Evolutionary conservation across 2,797 vertebrate genomes (phyloP).

Genomic region (Sebastes vulpes): DNA sequence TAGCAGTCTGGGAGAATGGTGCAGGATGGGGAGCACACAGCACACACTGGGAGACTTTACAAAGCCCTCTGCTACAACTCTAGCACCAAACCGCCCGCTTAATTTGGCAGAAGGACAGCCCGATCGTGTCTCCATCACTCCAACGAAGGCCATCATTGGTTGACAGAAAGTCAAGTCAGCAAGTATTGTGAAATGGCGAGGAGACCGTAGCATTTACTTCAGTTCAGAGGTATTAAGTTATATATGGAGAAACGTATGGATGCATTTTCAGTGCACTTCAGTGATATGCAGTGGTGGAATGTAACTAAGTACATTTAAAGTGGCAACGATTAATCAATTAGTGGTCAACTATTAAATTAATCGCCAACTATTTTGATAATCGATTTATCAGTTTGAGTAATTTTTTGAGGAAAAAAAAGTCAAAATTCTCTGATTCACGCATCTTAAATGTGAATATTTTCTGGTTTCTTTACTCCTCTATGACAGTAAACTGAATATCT

Average conservation of each 20-base stretch:
- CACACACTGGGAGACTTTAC: slow-evolving; percentile 25
- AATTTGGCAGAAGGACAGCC: slow-evolving; percentile 32
- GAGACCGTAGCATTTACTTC: background rate
- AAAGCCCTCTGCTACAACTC: slow-evolving; percentile 23
- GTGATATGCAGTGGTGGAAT: background rate
- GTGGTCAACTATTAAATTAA: too few species aligned
- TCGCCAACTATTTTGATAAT: too few species aligned
- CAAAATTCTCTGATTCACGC: too few species aligned
- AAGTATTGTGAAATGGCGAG: background rate
- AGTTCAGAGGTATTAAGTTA: background rate
- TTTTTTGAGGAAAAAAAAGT: too few species aligned
- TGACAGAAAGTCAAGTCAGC: slow-evolving; percentile 42
- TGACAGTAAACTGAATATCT: too few species aligned
- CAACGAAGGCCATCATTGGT: background rate
- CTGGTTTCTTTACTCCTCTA: too few species aligned
- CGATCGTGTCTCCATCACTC: background rate
- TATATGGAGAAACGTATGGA: background rate
- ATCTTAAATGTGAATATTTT: too few species aligned
- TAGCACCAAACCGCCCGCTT: slow-evolving; percentile 31
- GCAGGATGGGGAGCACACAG: slow-evolving; percentile 14
- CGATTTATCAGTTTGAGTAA: too few species aligned
- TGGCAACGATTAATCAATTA: too few species aligned
- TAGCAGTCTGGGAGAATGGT: slow-evolving; percentile 37
- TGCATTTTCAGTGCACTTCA: background rate
- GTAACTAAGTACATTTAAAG: background rate